Evolutionary conservation across 1,140 invertebrate species (phyloP).

Genomic region (Drosophila bocqueti): DNA sequence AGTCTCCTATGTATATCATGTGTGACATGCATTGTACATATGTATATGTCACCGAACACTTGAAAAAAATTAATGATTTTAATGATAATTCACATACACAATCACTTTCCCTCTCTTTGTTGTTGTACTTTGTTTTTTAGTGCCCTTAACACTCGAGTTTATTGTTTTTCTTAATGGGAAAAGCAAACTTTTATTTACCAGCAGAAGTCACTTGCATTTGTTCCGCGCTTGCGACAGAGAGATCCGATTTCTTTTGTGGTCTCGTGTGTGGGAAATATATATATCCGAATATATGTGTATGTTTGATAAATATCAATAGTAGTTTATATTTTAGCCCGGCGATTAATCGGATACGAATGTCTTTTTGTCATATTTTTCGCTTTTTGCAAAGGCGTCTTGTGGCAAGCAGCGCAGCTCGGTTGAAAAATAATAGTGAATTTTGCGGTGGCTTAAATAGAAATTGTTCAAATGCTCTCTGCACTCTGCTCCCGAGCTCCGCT

Average conservation of each 20-base stretch:
- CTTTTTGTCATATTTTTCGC: slow-evolving; percentile 1
- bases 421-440: slow-evolving; percentile 18
- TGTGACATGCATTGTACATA: slow-evolving; percentile 1
- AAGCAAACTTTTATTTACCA: slow-evolving; percentile 16
- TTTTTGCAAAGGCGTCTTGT: slow-evolving; percentile 3
- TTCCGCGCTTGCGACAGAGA: slow-evolving; percentile 12
- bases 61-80: slow-evolving; percentile 28
- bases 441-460: slow-evolving; percentile 22
- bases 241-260: slow-evolving; percentile 15
- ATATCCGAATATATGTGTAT: not conserved
- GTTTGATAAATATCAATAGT: slow-evolving; percentile 10
- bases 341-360: slow-evolving; percentile 5
- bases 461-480: slow-evolving; percentile 13
- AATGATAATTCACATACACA: not conserved
- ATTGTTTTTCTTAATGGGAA: slow-evolving; percentile 6
- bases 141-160: slow-evolving; percentile 19
- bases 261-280: slow-evolving; percentile 7
- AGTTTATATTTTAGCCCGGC: slow-evolving; percentile 6
- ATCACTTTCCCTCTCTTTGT: slow-evolving; percentile 2
- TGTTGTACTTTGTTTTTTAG: not conserved
- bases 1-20: slow-evolving; percentile 10
- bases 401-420: slow-evolving; percentile 2
- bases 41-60: slow-evolving; percentile 28
- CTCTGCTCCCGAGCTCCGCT: slow-evolving; percentile 1
- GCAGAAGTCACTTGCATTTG: slow-evolving; percentile 18